phyloP scores from a whole-genome alignment of 2,113 vertebrate species.

The Antigone vipio region DNA sequence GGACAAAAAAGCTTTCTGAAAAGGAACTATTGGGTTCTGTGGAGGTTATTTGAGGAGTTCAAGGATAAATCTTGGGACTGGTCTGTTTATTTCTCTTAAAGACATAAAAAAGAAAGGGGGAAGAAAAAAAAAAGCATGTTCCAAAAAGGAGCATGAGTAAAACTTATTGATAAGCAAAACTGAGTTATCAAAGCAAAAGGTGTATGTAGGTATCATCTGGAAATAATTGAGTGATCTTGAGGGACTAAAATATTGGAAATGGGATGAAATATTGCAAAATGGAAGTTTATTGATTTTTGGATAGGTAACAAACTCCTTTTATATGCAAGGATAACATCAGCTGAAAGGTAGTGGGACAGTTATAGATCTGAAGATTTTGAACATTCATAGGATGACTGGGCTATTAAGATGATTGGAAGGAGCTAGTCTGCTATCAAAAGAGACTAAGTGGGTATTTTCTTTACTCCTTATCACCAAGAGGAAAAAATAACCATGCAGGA shows the following conservation, averaged over 20 bases:
- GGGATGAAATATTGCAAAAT: not conserved
- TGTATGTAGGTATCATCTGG: not conserved
- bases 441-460: not conserved
- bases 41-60: not conserved
- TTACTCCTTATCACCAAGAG: not conserved
- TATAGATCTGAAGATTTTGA: not conserved
- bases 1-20: not conserved
- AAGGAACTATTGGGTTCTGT: not conserved
- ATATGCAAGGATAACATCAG: not conserved
- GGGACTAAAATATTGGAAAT: not conserved
- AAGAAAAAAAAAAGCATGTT: not conserved
- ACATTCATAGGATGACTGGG: accelerated
- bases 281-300: not conserved
- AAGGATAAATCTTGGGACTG: not conserved
- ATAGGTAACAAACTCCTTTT: not conserved
- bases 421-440: not conserved
- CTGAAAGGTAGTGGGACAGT: not conserved
- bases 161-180: not conserved
- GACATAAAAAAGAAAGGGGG: not conserved
- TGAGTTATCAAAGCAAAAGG: not conserved
- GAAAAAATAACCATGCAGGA: not conserved
- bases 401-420: not conserved
- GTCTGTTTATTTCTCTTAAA: not conserved
- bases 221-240: not conserved
- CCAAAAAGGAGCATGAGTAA: not conserved